Evolutionary conservation across 92 coral and sea anemone genomes (phyloP), one percentile per base, ranked within the genome.

Genomic region (Micromussa lordhowensis): DNA sequence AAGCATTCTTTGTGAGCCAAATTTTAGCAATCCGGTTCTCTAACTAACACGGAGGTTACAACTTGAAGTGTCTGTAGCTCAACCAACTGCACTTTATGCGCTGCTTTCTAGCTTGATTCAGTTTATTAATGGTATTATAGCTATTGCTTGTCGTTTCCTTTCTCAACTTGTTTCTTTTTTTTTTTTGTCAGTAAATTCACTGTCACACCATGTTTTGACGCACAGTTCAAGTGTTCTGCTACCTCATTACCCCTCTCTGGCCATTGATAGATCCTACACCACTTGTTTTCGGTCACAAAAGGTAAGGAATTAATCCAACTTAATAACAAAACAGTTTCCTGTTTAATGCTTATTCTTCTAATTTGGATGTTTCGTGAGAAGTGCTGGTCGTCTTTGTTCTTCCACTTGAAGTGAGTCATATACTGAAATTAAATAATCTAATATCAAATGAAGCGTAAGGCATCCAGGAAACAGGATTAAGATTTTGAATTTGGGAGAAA

Each of bases 231-330:
- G 87, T 75, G 48, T 32, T 15, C 66, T 53, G 7, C 7, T 70
- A 14, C 78, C 79, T 49, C 12, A 54, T 35, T 14, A 32, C 11
- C 53, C 79, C 21, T 30, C 22, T 21, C 69, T 83, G 31, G 87
- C 87, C 14, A 83, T 83, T 70, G 87, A 83, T 22, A 34, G 80
- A 70, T 71, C 79, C 14, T 83, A 70, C 53, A 44, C 87, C 35
- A 83, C 87, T 19, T 83, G 87, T 24, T 83, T 83, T 36, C 78
- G 87, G 31, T 83, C 87, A 1, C 29, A 55, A 51, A 83, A 72
- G 87, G 87, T 83, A 34, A 53, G 77, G 0, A n/a, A 30, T 54
- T 69, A 8, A 8, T 14, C 21, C 26, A 36, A 17, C n/a, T 22
- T 16, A 3, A 14, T 18, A 7, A 69, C 36, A 10, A 11, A 28